phyloP scores from a whole-genome alignment of 2,113 vertebrate species.

The Sapayoa aenigma region DNA sequence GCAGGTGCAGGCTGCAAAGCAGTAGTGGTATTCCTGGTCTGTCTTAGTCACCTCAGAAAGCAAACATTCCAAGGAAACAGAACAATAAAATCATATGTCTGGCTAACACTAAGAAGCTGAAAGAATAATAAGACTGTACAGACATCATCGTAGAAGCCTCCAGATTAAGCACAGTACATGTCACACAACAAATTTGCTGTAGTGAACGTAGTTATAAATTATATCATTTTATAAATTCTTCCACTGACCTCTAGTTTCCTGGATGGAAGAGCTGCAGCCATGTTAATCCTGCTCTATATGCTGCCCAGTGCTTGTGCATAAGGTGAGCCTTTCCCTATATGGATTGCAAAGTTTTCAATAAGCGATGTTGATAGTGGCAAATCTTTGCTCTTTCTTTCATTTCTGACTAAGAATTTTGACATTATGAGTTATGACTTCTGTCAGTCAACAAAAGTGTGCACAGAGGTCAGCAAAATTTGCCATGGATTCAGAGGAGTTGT shows the following conservation, averaged over 20 bases:
- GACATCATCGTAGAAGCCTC: neutral
- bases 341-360: neutral
- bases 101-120: neutral
- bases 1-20: neutral
- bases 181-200: neutral
- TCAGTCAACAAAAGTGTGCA: neutral
- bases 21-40: neutral
- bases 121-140: neutral
- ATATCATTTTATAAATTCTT: neutral
- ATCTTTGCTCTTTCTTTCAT: neutral
- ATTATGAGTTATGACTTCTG: neutral
- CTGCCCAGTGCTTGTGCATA: neutral
- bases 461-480: neutral
- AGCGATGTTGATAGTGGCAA: neutral
- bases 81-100: neutral
- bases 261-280: neutral
- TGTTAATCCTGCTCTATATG: fast-evolving
- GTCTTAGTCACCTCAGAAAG: neutral
- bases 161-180: neutral
- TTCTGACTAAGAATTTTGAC: neutral
- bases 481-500: neutral
- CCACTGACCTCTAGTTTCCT: neutral
- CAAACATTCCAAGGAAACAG: neutral
- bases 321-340: neutral
- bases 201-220: neutral